Conservation (phyloP, 92 coral and sea anemone genomes). For the Paragorgia papillata region DNA sequence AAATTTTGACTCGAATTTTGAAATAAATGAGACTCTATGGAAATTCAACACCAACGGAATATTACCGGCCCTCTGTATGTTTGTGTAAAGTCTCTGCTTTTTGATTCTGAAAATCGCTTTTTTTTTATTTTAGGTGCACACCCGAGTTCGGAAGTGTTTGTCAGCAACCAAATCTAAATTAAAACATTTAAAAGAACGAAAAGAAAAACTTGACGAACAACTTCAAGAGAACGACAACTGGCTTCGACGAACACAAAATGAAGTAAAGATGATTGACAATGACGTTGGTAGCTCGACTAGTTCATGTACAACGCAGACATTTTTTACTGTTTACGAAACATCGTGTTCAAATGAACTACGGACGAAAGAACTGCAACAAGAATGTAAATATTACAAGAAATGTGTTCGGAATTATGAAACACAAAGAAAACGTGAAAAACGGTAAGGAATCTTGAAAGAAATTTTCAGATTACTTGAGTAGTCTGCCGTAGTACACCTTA, state of each 20-base stretch:
- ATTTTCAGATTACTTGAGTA: neutral
- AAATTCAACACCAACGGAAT: too few relatives aligned
- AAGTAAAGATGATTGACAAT: conserved; percentile 57
- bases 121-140: conserved; percentile 52
- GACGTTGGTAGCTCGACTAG: conserved; percentile 46
- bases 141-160: conserved; percentile 63
- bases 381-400: conserved; percentile 86
- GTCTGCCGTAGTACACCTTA: too few relatives aligned
- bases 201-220: conserved; percentile 60
- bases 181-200: conserved; percentile 66
- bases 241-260: conserved; percentile 68
- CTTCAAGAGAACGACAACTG: conserved; percentile 66
- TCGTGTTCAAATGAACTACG: conserved; percentile 60
- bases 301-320: conserved; percentile 46
- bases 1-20: too few relatives aligned
- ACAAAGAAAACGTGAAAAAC: conserved; percentile 73
- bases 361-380: conserved; percentile 64
- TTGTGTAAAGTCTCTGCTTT: too few relatives aligned
- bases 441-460: neutral
- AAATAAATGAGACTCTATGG: too few relatives aligned
- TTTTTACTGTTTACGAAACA: conserved; percentile 35
- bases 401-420: conserved; percentile 66
- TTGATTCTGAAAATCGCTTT: neutral
- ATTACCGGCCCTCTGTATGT: too few relatives aligned
- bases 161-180: conserved; percentile 76